A percentile compares a stretch with the other conserved stretches of the same genome.
phyloP scores from a whole-genome alignment of 2,888 invertebrate genomes.

The Catonia carolina region DNA sequence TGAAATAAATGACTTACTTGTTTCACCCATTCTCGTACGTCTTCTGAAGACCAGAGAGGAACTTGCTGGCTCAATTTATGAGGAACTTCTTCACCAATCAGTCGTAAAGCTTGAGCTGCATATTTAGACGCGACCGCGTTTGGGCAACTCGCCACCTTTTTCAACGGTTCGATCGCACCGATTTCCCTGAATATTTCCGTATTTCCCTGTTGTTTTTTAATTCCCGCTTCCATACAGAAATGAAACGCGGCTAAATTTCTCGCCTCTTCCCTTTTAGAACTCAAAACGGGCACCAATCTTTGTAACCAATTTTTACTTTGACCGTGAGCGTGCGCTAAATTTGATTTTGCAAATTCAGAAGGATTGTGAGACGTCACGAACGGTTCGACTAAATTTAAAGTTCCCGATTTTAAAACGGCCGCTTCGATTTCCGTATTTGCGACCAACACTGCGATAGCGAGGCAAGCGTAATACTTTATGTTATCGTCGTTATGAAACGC shows the following conservation, averaged over 20 bases:
- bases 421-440: conserved; percentile 98
- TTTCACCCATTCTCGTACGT: conserved; percentile 96
- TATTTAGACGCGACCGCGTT: conserved; percentile 97
- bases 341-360: conserved; percentile 87
- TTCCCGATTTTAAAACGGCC: conserved; percentile 92
- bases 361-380: conserved; percentile 94
- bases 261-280: conserved; percentile 92
- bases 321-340: conserved; percentile 88
- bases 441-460: conserved; percentile 93
- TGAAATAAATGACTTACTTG: conserved; percentile 52
- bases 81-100: conserved; percentile 95
- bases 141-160: conserved; percentile 94
- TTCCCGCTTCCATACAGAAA: conserved; percentile 98
- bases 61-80: conserved; percentile 98
- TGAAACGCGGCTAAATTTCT: conserved; percentile 96
- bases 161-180: conserved; percentile 89
- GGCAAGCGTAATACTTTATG: conserved; percentile 95
- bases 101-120: conserved; percentile 82
- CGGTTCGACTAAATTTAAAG: conserved; percentile 91
- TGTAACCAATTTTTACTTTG: conserved; percentile 94
- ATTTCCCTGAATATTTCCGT: conserved; percentile 89
- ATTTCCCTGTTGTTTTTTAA: conserved; percentile 89
- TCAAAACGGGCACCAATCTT: conserved; percentile 85
- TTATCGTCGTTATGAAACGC: conserved; percentile 96
- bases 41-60: conserved; percentile 93